phyloP scores from a whole-genome alignment of 2,888 invertebrate genomes.

The Malthinus flaveolus region DNA sequence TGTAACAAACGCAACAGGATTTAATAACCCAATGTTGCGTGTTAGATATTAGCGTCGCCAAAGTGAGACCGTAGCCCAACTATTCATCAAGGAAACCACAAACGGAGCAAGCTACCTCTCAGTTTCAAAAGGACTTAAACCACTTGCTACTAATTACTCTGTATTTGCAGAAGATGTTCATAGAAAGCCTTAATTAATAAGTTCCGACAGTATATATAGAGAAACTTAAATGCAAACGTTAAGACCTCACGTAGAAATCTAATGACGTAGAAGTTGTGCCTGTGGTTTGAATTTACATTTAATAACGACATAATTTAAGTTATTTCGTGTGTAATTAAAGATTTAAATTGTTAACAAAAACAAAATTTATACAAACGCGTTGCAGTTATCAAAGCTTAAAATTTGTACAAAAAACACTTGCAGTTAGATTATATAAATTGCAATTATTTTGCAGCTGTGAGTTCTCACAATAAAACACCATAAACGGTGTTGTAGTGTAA shows the following conservation, averaged over 20 bases:
- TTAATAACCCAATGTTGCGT: constrained; percentile 28
- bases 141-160: constrained; percentile 22
- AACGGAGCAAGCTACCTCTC: constrained; percentile 26
- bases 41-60: constrained; percentile 23
- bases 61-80: constrained; percentile 22
- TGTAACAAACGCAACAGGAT: constrained; percentile 23
- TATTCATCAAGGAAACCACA: constrained; percentile 28
- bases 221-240: constrained; percentile 16
- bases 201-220: constrained; percentile 13
- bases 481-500: constrained; percentile 12
- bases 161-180: constrained; percentile 21
- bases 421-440: constrained; percentile 1
- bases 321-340: background rate
- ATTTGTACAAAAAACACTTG: too few relatives aligned
- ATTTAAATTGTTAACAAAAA: too few relatives aligned
- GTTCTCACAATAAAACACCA: constrained; percentile 13
- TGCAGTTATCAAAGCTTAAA: too few relatives aligned
- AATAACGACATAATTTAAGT: background rate
- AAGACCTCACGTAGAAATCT: constrained; percentile 5
- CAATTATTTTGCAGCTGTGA: constrained; percentile 10
- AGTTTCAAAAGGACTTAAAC: constrained; percentile 24
- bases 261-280: background rate
- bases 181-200: constrained; percentile 26
- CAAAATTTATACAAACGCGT: too few relatives aligned
- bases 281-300: background rate